Percentiles rank a stretch among this genome's conserved stretches.
Evolutionary conservation across 2,797 vertebrate genomes (phyloP).

Genomic region (Peromyscus aztecus): DNA sequence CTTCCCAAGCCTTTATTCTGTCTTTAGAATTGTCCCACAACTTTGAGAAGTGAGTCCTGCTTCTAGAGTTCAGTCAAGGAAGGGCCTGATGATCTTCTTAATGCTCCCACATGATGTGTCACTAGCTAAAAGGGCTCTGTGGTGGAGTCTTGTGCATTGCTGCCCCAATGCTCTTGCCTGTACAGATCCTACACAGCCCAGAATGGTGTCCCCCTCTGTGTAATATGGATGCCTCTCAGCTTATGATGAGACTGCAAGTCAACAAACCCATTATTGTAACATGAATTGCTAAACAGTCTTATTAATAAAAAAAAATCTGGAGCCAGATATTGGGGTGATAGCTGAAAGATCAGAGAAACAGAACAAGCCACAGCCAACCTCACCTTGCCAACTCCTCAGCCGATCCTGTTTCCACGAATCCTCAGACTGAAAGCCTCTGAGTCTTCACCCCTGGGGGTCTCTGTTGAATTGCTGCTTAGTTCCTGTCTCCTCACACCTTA

Average conservation of each 20-base stretch:
- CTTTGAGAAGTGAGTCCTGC: not conserved
- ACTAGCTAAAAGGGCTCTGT: not conserved
- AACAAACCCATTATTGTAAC: not conserved
- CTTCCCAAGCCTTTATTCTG: not conserved
- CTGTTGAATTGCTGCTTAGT: no score
- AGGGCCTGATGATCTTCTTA: not conserved
- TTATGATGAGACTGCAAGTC: not conserved
- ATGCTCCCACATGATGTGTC: not conserved
- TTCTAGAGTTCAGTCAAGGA: not conserved
- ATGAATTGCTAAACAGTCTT: no score
- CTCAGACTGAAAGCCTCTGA: no score
- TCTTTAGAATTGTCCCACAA: not conserved
- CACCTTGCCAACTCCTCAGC: no score
- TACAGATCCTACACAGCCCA: not conserved
- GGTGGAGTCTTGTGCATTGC: not conserved
- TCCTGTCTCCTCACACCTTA: no score
- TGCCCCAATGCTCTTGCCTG: not conserved
- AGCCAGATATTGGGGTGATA: no score
- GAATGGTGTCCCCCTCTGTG: not conserved
- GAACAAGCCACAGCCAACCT: no score
- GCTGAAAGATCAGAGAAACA: no score
- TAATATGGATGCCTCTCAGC: not conserved
- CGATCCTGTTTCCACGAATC: no score
- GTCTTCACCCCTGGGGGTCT: no score
- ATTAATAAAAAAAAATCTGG: no score